These are phyloP conservation scores for Trichonephila clavipes DNA, from an alignment of 1,140 invertebrate species.

Conservation along the genomic window DNA sequence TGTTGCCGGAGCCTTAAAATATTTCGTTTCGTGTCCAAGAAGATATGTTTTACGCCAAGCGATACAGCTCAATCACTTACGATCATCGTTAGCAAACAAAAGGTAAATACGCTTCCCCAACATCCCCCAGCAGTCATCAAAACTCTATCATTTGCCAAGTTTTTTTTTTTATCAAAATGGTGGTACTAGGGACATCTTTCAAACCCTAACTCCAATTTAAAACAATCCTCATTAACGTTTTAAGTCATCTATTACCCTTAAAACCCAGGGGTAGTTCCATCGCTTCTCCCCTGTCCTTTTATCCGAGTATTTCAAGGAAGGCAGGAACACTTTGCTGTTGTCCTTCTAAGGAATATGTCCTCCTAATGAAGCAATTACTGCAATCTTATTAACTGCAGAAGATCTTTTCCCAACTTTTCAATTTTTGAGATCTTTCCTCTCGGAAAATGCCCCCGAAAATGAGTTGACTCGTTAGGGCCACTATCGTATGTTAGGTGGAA, in stretches of 20 bases:
- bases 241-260: constrained; percentile 32
- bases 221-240: constrained; percentile 57
- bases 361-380: constrained; percentile 48
- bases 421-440: constrained; percentile 10
- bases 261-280: constrained; percentile 10
- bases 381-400: constrained; percentile 44
- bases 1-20: neutral
- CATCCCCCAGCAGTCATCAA: constrained; percentile 24
- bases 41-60: neutral
- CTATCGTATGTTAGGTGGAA: neutral
- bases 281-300: neutral
- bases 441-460: constrained; percentile 14
- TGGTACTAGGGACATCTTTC: neutral
- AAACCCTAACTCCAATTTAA: constrained; percentile 27
- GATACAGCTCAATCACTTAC: neutral
- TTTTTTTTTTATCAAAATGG: neutral
- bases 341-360: constrained; percentile 4
- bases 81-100: neutral
- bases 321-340: neutral
- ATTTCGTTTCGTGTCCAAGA: neutral
- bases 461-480: neutral
- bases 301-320: neutral
- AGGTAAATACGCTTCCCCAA: neutral
- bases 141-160: neutral
- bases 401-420: constrained; percentile 26